Percentiles rank a stretch among this genome's conserved stretches.
These are phyloP conservation scores for Oligia latruncula DNA, from an alignment of 2,888 invertebrate species.

Conservation along the genomic window DNA sequence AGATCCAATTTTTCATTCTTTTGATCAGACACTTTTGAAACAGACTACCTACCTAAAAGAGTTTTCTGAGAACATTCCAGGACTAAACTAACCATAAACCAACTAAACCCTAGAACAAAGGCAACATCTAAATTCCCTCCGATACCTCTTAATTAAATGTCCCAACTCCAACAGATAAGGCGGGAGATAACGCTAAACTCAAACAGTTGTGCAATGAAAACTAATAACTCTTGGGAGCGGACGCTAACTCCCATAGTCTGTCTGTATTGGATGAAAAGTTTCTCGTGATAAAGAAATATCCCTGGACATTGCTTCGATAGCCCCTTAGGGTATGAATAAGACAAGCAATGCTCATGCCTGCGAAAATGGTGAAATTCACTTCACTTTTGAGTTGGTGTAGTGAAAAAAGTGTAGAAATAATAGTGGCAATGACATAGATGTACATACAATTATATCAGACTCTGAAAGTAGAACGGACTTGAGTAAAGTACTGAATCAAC, in stretches of 20 bases:
- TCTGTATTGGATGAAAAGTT: constrained; percentile 64
- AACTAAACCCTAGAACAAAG: neutral
- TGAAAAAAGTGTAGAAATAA: neutral
- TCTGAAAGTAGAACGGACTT: neutral
- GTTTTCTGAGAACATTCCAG: neutral
- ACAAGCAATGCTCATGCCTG: neutral
- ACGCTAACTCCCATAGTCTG: constrained; percentile 40
- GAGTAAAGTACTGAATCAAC: neutral
- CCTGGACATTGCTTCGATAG: constrained; percentile 24
- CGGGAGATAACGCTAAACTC: constrained; percentile 42
- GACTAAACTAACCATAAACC: neutral
- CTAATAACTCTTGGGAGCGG: constrained; percentile 48
- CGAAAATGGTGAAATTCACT: neutral
- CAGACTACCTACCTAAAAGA: neutral
- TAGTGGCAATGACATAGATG: neutral
- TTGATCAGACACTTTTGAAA: neutral
- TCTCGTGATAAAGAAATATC: constrained; percentile 57
- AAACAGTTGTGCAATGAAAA: constrained; percentile 55
- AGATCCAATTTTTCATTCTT: neutral
- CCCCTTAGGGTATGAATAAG: constrained; percentile 16
- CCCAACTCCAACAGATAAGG: constrained; percentile 29
- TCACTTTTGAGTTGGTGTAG: too few relatives aligned
- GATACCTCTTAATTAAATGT: constrained; percentile 36
- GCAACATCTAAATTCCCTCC: constrained; percentile 15
- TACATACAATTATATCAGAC: neutral